These are phyloP conservation scores for Apamea sordens DNA, from an alignment of 2,888 invertebrate genomes.

Conservation along the genomic window DNA sequence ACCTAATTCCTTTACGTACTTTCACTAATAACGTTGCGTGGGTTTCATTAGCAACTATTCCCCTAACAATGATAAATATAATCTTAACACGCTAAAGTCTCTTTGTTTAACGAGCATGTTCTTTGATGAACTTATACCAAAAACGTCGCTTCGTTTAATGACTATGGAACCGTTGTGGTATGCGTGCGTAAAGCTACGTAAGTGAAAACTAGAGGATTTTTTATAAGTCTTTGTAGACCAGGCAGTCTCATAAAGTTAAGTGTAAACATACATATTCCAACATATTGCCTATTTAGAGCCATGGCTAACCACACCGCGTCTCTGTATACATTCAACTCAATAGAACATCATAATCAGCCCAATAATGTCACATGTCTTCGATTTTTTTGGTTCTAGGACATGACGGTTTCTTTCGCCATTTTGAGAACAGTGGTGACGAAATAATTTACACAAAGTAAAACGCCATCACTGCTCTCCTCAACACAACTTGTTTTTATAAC, in stretches of 20 bases:
- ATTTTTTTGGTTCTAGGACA: not conserved
- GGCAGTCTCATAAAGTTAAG: no score
- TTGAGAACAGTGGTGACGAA: no score
- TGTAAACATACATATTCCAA: not conserved
- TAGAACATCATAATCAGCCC: no score
- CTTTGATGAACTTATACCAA: conserved; percentile 45
- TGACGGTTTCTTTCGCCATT: no score
- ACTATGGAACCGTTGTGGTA: conserved; percentile 6
- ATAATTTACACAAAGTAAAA: no score
- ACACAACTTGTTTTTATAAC: not conserved
- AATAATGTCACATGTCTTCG: no score
- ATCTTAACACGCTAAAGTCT: conserved; percentile 21
- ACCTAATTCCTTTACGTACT: not conserved
- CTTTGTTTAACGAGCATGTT: conserved; percentile 25
- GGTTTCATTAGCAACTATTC: conserved; percentile 25
- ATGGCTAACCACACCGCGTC: not conserved
- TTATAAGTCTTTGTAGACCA: not conserved
- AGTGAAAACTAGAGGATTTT: not conserved
- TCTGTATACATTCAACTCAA: not conserved
- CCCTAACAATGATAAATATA: conserved; percentile 15
- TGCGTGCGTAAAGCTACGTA: not conserved
- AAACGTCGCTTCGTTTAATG: conserved; percentile 31
- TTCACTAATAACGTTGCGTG: conserved; percentile 8
- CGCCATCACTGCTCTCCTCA: no score
- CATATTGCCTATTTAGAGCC: not conserved